Base-by-base conservation (phyloP, 2,888 invertebrate species). In the Lottia scabra region DNA sequence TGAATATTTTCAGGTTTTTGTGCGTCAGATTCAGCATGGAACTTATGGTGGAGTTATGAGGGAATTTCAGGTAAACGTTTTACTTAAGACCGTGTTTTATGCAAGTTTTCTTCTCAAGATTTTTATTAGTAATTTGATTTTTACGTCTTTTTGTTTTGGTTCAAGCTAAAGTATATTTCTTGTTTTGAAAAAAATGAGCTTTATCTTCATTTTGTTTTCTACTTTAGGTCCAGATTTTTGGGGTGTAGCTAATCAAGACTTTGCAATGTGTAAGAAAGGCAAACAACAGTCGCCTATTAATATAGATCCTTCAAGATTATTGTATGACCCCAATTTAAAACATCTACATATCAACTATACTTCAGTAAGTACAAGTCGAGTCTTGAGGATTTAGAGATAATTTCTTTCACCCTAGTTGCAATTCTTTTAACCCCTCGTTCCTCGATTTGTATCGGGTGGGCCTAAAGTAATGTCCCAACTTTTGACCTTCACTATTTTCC, bases 221-320 rank as follows among this genome's bases (percentile, higher is more conserved):
- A 23, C 91, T 91, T 2, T 92, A 97, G 99, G 99, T 90, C 98
- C 98, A 71, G 96, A 96, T 77, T 98, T 98, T 91, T 99, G 99
- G 99, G 99, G 99, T 75, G 92, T 97, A 81, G 96, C 98, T 91
- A 98, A 98, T 91, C 97, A 97, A 67, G 97, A 98, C 90, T 99
- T 98, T 98, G 95, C 95, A 83, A 93, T 99, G 82, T 99, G 99
- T 92, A 96, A 95, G 92, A 96, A 96, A 89, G 99, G 99, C 75
- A 93, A 96, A 84, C 93, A 97, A 85, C 99, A 99, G 92, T 98
- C 98, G 43, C 99, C 99, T 62, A 96, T 99, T 87, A 96, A 99
- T 92, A 93, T 99, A 86, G 97, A 98, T 88, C 98, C 99, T 45
- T 93, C 93, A 87, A 94, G 95, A 87, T 93, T 99, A 81, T 94